phyloP scores from a whole-genome alignment of 2,888 invertebrate species.

The Limnephilus auricula region DNA sequence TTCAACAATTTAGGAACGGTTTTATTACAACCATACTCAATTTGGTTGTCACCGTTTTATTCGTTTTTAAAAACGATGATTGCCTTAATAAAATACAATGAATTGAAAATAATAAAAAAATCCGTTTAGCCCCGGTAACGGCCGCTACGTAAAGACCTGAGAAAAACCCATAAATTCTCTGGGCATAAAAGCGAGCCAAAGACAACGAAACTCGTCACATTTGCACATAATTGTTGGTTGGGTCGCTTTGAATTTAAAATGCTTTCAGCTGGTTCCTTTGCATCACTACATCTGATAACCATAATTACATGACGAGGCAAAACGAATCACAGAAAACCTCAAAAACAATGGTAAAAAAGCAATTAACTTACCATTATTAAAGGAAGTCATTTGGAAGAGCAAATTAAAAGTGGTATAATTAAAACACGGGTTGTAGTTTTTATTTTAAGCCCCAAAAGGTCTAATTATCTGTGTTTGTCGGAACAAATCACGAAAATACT shows the following conservation, averaged over 20 bases:
- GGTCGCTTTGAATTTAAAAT: not conserved
- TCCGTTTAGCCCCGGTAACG: not conserved
- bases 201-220: not conserved
- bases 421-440: conserved; percentile 39
- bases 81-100: not conserved
- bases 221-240: not conserved
- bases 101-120: not conserved
- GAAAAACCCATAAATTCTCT: not conserved
- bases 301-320: conserved; percentile 15
- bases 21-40: not conserved
- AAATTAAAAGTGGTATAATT: conserved; percentile 44
- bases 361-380: not conserved
- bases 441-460: not conserved
- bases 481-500: not conserved
- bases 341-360: conserved; percentile 8
- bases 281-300: not conserved
- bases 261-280: not conserved
- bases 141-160: not conserved
- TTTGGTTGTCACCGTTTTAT: not conserved
- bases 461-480: not conserved
- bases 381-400: conserved; percentile 17
- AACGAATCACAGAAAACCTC: conserved; percentile 21
- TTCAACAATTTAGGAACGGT: not conserved
- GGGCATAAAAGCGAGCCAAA: not conserved
- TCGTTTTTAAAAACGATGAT: not conserved